Conservation (phyloP, 2,888 invertebrate species). For the Leptinotarsa tumamoca region DNA sequence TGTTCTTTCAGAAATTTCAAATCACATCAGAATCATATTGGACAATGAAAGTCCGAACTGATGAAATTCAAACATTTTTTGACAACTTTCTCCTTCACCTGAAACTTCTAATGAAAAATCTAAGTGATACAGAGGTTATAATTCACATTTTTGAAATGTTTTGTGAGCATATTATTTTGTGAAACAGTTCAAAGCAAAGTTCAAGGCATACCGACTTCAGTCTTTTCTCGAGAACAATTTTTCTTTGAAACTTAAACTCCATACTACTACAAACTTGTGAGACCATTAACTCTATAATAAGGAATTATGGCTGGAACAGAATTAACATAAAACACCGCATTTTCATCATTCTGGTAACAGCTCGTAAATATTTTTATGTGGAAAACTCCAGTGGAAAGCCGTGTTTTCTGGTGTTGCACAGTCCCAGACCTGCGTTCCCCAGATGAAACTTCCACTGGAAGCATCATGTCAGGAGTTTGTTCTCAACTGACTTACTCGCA, state of each 20-base stretch:
- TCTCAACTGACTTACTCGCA: constrained; percentile 21
- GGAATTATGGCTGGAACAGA: constrained; percentile 31
- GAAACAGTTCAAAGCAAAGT: too few species aligned
- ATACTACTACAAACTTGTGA: constrained; percentile 18
- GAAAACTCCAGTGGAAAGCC: constrained; percentile 42
- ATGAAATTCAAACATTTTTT: too few species aligned
- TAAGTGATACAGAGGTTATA: too few species aligned
- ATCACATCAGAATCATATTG: too few species aligned
- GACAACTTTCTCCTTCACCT: too few species aligned
- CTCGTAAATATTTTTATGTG: constrained; percentile 35
- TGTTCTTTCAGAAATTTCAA: too few species aligned
- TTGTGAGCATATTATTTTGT: too few species aligned
- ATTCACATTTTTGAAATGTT: too few species aligned
- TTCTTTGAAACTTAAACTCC: background rate
- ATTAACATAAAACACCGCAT: constrained; percentile 37
- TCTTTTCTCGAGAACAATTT: background rate
- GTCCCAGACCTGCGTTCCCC: constrained; percentile 40
- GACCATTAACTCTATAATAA: constrained; percentile 26
- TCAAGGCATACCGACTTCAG: background rate
- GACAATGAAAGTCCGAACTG: too few species aligned
- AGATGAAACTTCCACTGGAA: constrained; percentile 49
- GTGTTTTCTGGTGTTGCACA: constrained; percentile 40
- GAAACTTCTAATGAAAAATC: too few species aligned
- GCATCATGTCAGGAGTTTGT: constrained; percentile 53
- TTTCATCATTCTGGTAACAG: constrained; percentile 27